phyloP scores from a whole-genome alignment of 2,888 invertebrate species.

The Petrolisthes manimaculis region DNA sequence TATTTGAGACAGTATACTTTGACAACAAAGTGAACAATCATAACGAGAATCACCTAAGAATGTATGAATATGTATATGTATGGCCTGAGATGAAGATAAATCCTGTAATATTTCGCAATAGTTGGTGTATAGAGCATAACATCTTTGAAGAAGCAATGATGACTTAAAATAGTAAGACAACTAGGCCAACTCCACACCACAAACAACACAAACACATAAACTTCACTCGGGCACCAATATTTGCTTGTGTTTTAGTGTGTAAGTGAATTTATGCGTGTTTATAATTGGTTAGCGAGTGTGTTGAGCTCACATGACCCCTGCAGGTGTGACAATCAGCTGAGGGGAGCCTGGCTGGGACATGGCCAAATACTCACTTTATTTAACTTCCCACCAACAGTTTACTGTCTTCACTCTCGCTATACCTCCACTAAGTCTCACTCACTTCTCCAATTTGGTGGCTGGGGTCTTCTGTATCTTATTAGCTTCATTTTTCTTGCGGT shows the following conservation, averaged over 20 bases:
- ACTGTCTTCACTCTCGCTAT: not conserved
- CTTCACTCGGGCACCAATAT: not conserved
- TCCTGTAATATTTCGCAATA: too few species aligned
- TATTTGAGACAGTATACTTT: too few species aligned
- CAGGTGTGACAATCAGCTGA: conserved; percentile 54
- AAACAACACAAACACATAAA: not conserved
- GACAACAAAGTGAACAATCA: too few species aligned
- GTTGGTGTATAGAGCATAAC: too few species aligned
- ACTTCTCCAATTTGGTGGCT: conserved; percentile 13
- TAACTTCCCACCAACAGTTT: not conserved
- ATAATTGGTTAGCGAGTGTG: not conserved
- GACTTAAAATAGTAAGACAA: not conserved
- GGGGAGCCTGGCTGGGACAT: conserved; percentile 10
- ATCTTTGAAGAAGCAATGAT: not conserved
- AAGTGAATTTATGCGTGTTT: not conserved
- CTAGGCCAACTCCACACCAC: not conserved
- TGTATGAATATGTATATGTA: too few species aligned
- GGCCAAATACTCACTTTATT: conserved; percentile 15
- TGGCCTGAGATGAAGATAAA: too few species aligned
- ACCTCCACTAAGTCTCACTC: not conserved
- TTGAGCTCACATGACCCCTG: conserved; percentile 16
- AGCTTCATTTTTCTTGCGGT: conserved; percentile 52
- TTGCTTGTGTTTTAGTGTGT: not conserved
- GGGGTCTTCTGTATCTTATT: conserved; percentile 32
- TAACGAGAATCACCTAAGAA: too few species aligned